Percentiles rank a stretch among this genome's conserved stretches.
These are phyloP conservation scores for Phrynocephalus versicolor DNA, from an alignment of 2,113 vertebrate species.

Conservation along the genomic window DNA sequence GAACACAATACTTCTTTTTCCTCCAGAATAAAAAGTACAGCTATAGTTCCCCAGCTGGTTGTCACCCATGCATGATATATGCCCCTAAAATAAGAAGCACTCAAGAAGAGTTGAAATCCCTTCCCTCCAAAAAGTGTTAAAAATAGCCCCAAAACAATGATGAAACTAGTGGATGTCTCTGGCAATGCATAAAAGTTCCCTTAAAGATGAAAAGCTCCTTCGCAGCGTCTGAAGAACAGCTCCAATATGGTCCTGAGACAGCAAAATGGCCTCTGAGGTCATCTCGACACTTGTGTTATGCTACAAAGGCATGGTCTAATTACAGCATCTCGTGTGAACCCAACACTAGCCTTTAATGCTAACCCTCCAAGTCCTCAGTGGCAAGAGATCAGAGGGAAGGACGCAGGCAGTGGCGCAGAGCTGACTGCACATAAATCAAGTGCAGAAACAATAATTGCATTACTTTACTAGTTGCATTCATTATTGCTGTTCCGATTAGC, in stretches of 20 bases:
- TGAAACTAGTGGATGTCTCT: slow-evolving; percentile 41
- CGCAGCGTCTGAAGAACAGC: slow-evolving; percentile 61
- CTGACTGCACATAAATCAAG: not conserved
- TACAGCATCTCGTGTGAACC: slow-evolving; percentile 50
- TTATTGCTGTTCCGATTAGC: not conserved
- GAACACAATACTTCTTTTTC: not conserved
- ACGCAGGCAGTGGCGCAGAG: not conserved
- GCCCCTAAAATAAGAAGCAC: slow-evolving; percentile 35
- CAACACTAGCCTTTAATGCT: slow-evolving; percentile 29
- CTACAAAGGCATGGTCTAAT: slow-evolving; percentile 59
- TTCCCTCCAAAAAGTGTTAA: slow-evolving; percentile 20
- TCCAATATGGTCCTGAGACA: slow-evolving; percentile 50
- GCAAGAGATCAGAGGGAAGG: not conserved
- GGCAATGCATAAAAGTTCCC: slow-evolving; percentile 60
- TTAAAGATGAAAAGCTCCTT: slow-evolving; percentile 57
- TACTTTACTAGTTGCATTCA: not conserved
- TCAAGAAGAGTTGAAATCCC: slow-evolving; percentile 7
- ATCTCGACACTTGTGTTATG: slow-evolving; percentile 37
- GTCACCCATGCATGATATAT: slow-evolving; percentile 29
- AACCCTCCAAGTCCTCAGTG: not conserved
- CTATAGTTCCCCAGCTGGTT: slow-evolving; percentile 44
- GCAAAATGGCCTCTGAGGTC: slow-evolving; percentile 56
- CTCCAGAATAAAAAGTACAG: slow-evolving; percentile 19
- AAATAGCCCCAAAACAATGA: slow-evolving; percentile 47
- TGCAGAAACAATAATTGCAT: not conserved